These are phyloP conservation scores for Urocolius indicus DNA, from an alignment of 2,113 vertebrate genomes.

Conservation along the genomic window DNA sequence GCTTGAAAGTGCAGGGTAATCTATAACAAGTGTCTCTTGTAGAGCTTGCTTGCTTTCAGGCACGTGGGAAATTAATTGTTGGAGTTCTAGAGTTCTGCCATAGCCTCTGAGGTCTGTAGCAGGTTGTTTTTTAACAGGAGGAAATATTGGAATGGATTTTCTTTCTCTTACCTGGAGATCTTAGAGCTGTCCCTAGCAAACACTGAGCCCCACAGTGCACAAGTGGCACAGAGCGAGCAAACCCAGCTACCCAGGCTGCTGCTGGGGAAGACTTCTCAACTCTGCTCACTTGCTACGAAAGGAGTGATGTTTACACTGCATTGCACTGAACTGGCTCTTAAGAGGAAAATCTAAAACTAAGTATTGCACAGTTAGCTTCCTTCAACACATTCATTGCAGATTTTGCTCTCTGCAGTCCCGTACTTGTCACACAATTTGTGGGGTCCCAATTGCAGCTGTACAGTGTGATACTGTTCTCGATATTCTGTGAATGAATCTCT, in stretches of 20 bases:
- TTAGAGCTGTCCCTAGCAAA: not conserved
- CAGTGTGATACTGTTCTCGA: not conserved
- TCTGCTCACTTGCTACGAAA: not conserved
- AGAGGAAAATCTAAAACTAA: not conserved
- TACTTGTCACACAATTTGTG: not conserved
- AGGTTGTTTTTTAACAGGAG: not conserved
- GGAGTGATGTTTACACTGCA: not conserved
- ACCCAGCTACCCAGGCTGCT: not conserved
- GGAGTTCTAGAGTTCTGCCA: not conserved
- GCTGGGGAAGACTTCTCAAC: not conserved
- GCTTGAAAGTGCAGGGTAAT: slow-evolving; percentile 30
- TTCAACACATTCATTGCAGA: not conserved
- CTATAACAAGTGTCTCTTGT: slow-evolving; percentile 40
- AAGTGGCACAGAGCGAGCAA: not conserved
- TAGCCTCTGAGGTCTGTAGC: not conserved
- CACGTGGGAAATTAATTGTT: not conserved
- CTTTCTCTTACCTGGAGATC: not conserved
- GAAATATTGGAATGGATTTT: not conserved
- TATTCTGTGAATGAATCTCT: not conserved
- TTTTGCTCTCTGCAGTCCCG: not conserved
- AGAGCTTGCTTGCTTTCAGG: not conserved
- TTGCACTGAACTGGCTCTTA: not conserved
- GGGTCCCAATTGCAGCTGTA: not conserved
- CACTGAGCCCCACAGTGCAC: fast-evolving
- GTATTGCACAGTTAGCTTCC: not conserved